These are phyloP conservation scores for Eugnorisma glareosa DNA, from an alignment of 2,888 invertebrate genomes.

Conservation along the genomic window DNA sequence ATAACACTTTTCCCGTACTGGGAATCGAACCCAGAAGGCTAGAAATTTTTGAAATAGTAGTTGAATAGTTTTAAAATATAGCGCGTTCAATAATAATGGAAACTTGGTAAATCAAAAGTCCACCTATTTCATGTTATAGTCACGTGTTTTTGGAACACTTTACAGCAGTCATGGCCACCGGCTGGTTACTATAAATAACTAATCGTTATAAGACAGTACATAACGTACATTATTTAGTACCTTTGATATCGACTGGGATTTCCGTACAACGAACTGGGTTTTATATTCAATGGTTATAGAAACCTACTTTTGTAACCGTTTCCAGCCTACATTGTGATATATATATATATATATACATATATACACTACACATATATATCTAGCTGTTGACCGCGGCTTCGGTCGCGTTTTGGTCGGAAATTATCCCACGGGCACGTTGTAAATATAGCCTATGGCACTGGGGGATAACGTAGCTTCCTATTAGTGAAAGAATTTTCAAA, in stretches of 20 bases:
- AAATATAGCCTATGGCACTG: too few species aligned
- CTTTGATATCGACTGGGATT: conserved; percentile 43
- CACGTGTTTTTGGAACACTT: conserved; percentile 37
- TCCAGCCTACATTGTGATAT: not conserved
- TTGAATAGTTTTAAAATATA: not conserved
- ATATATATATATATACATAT: too few species aligned
- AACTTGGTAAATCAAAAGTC: conserved; percentile 5
- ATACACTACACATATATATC: too few species aligned
- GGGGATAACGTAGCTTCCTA: too few species aligned
- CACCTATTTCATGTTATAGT: conserved; percentile 13
- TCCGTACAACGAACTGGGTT: conserved; percentile 35
- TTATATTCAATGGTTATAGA: not conserved
- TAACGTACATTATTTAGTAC: conserved; percentile 53
- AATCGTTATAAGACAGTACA: conserved; percentile 54
- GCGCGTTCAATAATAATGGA: conserved; percentile 1
- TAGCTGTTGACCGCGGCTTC: too few species aligned
- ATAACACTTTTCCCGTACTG: not conserved
- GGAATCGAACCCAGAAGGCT: not conserved
- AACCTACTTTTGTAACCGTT: not conserved
- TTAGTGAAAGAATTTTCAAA: too few species aligned
- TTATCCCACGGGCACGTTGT: too few species aligned
- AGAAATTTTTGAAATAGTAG: not conserved
- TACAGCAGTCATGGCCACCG: conserved; percentile 39
- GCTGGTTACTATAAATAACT: conserved; percentile 49
- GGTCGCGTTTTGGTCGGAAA: too few species aligned